phyloP scores from a whole-genome alignment of 2,888 invertebrate species.

The Lomographa bimaculata region DNA sequence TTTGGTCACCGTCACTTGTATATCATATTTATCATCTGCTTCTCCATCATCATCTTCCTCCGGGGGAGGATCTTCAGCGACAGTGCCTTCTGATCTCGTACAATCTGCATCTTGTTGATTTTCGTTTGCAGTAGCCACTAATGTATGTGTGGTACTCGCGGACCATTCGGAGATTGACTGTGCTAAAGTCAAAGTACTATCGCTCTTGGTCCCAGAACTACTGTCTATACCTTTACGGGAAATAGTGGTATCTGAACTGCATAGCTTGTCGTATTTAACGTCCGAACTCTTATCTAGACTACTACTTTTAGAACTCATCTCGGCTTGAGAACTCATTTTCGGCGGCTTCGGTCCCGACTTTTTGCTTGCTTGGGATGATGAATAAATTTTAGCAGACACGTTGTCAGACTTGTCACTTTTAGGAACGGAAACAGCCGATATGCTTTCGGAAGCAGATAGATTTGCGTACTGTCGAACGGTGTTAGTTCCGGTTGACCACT shows the following conservation, averaged over 20 bases:
- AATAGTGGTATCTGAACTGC: conserved; percentile 83
- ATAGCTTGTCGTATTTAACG: conserved; percentile 84
- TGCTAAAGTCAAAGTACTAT: conserved; percentile 89
- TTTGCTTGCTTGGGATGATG: conserved; percentile 78
- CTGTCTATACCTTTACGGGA: conserved; percentile 81
- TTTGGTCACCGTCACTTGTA: conserved; percentile 44
- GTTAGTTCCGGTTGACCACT: conserved; percentile 94
- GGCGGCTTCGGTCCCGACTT: conserved; percentile 79
- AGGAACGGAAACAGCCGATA: conserved; percentile 83
- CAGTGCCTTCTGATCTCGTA: conserved; percentile 75
- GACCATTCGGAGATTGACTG: conserved; percentile 94
- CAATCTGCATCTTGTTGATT: conserved; percentile 67
- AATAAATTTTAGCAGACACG: conserved; percentile 81
- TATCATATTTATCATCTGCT: conserved; percentile 49
- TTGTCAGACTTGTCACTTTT: conserved; percentile 86
- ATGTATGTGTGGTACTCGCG: conserved; percentile 90
- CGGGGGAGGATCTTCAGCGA: conserved; percentile 62
- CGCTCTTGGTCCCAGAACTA: conserved; percentile 90
- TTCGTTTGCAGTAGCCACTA: conserved; percentile 85
- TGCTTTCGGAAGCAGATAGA: conserved; percentile 87
- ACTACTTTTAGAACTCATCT: conserved; percentile 84
- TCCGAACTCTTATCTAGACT: conserved; percentile 83
- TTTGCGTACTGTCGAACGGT: conserved; percentile 92
- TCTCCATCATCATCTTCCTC: conserved; percentile 25
- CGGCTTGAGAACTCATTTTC: conserved; percentile 67